These are phyloP conservation scores for Phrynosoma blainvillii DNA, from an alignment of 2,113 vertebrate species.

Conservation along the genomic window DNA sequence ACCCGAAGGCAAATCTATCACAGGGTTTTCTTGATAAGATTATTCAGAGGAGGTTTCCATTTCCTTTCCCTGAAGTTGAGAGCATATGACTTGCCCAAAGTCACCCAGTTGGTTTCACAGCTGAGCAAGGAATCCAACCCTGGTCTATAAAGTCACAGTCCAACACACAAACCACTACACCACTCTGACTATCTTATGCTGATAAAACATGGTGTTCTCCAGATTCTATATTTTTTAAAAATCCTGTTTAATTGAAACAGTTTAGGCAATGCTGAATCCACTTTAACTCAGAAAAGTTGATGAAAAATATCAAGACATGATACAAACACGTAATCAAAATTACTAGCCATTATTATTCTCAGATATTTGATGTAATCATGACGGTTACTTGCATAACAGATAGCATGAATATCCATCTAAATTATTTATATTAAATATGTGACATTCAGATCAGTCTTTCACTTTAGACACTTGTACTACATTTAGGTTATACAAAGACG, in stretches of 20 bases:
- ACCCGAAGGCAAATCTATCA: too few relatives aligned
- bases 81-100: too few relatives aligned
- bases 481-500: conserved; percentile 31
- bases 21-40: too few relatives aligned
- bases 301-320: conserved; percentile 35
- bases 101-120: too few relatives aligned
- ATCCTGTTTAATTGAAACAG: conserved; percentile 50
- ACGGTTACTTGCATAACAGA: conserved; percentile 59
- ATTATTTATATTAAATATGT: conserved; percentile 43
- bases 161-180: too few relatives aligned
- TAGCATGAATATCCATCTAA: conserved; percentile 75
- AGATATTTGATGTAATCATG: conserved; percentile 64
- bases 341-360: conserved; percentile 56
- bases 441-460: conserved; percentile 65
- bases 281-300: conserved; percentile 42
- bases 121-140: too few relatives aligned
- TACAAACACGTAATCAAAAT: conserved; percentile 68
- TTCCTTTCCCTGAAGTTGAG: too few relatives aligned
- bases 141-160: too few relatives aligned
- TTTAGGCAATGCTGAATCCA: conserved; percentile 46
- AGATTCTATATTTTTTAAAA: background rate
- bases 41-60: too few relatives aligned
- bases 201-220: conserved; percentile 22
- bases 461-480: conserved; percentile 24
- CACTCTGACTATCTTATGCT: background rate